Conservation (phyloP, 2,797 vertebrate species). For the Leptodactylus fallax region DNA sequence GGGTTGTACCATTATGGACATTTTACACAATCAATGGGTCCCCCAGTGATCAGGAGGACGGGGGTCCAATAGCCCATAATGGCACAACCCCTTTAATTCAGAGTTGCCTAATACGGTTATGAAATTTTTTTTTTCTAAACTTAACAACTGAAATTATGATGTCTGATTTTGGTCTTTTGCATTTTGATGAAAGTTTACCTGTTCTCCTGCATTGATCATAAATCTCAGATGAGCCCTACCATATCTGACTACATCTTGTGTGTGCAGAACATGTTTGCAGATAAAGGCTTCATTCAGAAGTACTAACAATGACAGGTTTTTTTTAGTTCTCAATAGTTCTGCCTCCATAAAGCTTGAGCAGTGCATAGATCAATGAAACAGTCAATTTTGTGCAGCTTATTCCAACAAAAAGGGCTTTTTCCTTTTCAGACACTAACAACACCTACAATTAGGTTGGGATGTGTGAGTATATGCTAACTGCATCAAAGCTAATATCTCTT, state of each 20-base stretch:
- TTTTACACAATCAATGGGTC: no score
- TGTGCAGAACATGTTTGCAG: neutral
- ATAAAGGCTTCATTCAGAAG: slow-evolving; percentile 5
- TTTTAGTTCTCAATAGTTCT: neutral
- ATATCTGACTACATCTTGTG: neutral
- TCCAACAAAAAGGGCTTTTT: slow-evolving; percentile 33
- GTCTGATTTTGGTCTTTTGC: no score
- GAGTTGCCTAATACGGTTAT: no score
- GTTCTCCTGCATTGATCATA: neutral
- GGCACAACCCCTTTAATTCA: no score
- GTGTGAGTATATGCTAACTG: slow-evolving; percentile 19
- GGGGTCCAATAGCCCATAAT: no score
- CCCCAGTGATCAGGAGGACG: no score
- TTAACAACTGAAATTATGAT: no score
- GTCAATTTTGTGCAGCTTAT: slow-evolving; percentile 27
- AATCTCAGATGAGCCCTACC: neutral
- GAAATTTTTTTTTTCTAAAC: no score
- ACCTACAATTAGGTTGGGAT: slow-evolving; percentile 30
- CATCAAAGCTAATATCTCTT: neutral
- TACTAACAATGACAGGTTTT: slow-evolving; percentile 14
- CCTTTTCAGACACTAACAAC: slow-evolving; percentile 30
- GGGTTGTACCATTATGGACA: no score
- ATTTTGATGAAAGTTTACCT: neutral
- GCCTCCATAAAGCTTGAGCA: neutral
- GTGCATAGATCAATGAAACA: slow-evolving; percentile 28